Base-by-base conservation (phyloP, 92 coral and sea anemone genomes). In the Epizoanthus illoricatus region DNA sequence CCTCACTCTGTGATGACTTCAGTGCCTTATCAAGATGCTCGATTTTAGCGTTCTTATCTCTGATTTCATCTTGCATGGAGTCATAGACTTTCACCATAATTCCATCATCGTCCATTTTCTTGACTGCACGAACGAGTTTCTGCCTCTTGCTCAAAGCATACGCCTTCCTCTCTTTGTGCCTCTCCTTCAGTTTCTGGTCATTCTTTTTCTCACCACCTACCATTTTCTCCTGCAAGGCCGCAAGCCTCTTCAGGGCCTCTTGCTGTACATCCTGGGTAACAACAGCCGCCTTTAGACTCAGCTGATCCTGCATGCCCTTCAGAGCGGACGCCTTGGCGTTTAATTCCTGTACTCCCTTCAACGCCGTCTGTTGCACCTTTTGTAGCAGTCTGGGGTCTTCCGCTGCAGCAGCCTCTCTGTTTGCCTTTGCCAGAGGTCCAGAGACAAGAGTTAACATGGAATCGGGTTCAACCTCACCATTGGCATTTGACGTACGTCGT, bases 81-180 rank as follows among this genome's bases (percentile, higher is more conserved):
- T 95, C 98, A 71, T 94, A 94, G 36, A 93, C 97, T 47, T 93
- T 89, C 4, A 95, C 97, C 98, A 95, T 92, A 54, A 93, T 93
- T n/a, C 97, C 98, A 63, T 83, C 97, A 68, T 93, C 97, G 18
- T 95, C 98, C 94, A 93, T 88, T 65, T 90, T 93, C 84, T 93
- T 87, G 10, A 91, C 91, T 5, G 97, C 97, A 40, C 89, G 88
- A n/a, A 92, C 86, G 4, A 95, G 91, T 62, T 91, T 95, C 61
- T 92, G 95, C 66, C 93, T 89, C 58, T 87, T 92, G 33, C 92
- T 60, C 74, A 90, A 76, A 10, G 94, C 97, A 68, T 90, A 75
- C 11, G 87, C 96, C 81, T 93, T 95, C 63, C 94, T 86, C 23
- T 81, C 90, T 71, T 91, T 95, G 57, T 91, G 90, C 71, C 88